Percentiles rank a stretch among this genome's conserved stretches.
These are phyloP conservation scores for Pristis pectinata DNA, from an alignment of 2,797 vertebrate species.

Conservation along the genomic window DNA sequence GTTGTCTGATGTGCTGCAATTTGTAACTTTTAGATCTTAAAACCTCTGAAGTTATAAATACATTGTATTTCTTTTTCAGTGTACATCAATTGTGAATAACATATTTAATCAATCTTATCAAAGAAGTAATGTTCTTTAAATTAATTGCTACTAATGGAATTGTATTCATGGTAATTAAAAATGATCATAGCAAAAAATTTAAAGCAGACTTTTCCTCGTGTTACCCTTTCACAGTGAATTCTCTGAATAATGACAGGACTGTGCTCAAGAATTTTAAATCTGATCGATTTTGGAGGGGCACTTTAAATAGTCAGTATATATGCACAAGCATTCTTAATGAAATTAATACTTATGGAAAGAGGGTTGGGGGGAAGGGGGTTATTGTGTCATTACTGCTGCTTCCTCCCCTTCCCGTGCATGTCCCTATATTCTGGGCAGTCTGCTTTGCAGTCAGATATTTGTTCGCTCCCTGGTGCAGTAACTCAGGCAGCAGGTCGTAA, in stretches of 20 bases:
- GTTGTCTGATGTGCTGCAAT: no score
- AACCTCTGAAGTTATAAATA: not conserved
- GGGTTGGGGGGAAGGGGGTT: no score
- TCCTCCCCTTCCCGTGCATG: no score
- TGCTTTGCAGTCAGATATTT: not conserved
- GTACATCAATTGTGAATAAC: not conserved
- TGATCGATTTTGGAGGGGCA: no score
- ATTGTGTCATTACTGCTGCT: no score
- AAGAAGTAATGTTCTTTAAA: not conserved
- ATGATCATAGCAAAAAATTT: not conserved
- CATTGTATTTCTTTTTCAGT: not conserved
- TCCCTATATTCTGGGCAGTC: not conserved
- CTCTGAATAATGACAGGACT: not conserved
- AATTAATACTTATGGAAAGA: no score
- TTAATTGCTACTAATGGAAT: not conserved
- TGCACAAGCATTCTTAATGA: no score
- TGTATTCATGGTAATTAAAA: not conserved
- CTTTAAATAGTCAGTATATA: no score
- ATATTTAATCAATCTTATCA: not conserved
- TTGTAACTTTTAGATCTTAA: not conserved
- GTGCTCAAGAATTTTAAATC: no score
- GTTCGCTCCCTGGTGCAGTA: not conserved
- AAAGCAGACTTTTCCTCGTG: not conserved
- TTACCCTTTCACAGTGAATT: not conserved
- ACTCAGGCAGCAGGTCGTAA: not conserved